phyloP scores from a whole-genome alignment of 2,797 vertebrate genomes.

The Paratrypauchen microcephalus region DNA sequence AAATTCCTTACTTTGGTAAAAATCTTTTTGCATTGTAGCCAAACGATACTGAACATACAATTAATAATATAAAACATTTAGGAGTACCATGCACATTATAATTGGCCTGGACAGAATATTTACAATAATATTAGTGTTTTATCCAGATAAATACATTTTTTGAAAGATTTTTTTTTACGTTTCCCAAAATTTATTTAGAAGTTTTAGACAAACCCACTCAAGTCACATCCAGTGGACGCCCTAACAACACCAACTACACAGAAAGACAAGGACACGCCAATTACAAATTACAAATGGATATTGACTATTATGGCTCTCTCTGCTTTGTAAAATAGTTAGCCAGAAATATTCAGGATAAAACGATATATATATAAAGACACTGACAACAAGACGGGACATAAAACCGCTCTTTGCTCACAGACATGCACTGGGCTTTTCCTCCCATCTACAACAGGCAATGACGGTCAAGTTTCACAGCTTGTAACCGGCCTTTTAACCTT shows the following conservation, averaged over 20 bases:
- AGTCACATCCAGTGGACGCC: conserved; percentile 37
- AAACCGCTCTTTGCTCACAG: conserved; percentile 36
- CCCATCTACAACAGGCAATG: conserved; percentile 30
- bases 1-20: conserved; percentile 53
- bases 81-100: conserved; percentile 26
- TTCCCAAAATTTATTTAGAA: conserved; percentile 34
- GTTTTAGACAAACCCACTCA: conserved; percentile 46
- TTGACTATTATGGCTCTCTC: conserved; percentile 33
- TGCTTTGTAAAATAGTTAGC: conserved; percentile 7
- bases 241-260: conserved; percentile 33
- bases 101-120: conserved; percentile 21
- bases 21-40: conserved; percentile 22
- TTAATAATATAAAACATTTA: conserved; percentile 28
- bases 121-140: conserved; percentile 52
- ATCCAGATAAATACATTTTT: conserved; percentile 28
- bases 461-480: conserved; percentile 52
- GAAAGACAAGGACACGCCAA: conserved; percentile 53
- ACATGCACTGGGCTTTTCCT: conserved; percentile 41
- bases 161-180: conserved; percentile 25
- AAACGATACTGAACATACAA: conserved; percentile 21
- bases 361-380: conserved; percentile 20
- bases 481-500: conserved; percentile 46
- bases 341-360: conserved; percentile 18
- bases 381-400: conserved; percentile 56
- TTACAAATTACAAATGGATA: conserved; percentile 32